Base-by-base conservation (phyloP, 2,113 vertebrate genomes). In the Hymenochirus boettgeri region DNA sequence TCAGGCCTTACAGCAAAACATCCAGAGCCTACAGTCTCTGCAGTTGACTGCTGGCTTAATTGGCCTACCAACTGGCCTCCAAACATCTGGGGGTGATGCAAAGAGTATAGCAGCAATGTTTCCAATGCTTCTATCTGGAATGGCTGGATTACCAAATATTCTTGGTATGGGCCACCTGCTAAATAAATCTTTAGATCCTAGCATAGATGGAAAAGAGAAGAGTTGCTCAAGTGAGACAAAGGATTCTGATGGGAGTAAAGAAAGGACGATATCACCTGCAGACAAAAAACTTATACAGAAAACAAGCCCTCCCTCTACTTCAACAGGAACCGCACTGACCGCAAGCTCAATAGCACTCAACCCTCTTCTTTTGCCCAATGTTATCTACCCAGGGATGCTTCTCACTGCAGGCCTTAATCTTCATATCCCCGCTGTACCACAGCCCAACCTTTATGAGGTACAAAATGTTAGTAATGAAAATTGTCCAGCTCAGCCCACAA, bases 391-490 rank as follows among this genome's bases (percentile, higher is more conserved):
- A 94, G 95, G 96, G 92, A 97, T 97, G 94, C 94, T 97, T 85
- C 93, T 97, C 89, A 95, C 92, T 90, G 92, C 95, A 95, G 93
- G 96, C 95, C 96, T 99, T 97, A 98, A 97, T 90, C 90, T 95
- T 83, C 92, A 93, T 81, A 89, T 90, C 86, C 89, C 91, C 85
- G 78, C 91, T 79, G 79, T 88, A 77, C 81, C 90, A 79, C 89
- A 89, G 75, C 77, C 87, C 56, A 87, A 70, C 76, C 70, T 85
- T 78, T 83, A 85, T 79, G 84, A 88, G 83, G 79, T 90, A 82
- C 92, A 93, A 82, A 93, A 93, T 86, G 90, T 78, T 83, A 87
- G 85, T 82, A 86, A 73, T 82, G 89, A 92, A 81, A 82, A 79
- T 26, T 71, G 80, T 66, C 82, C 82, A 15, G 62, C 76, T 46